Percentiles rank a stretch among this genome's conserved stretches.
phyloP scores from a whole-genome alignment of 2,888 invertebrate genomes.

The Beris chalybata region DNA sequence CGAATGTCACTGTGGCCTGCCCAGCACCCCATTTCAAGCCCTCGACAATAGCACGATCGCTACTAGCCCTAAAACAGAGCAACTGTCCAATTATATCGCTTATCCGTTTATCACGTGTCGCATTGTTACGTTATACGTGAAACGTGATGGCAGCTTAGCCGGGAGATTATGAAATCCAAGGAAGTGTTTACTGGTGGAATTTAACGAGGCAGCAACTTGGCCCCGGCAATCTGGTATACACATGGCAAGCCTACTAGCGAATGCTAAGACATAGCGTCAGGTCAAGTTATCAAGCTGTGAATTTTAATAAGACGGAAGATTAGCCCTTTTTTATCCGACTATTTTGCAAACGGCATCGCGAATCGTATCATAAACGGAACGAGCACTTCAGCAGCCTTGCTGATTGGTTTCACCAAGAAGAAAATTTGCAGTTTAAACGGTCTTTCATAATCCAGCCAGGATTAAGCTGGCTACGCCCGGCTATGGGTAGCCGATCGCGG shows the following conservation, averaged over 20 bases:
- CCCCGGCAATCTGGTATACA: background rate
- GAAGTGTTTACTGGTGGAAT: no score
- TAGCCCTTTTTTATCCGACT: background rate
- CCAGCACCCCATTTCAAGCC: no score
- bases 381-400: background rate
- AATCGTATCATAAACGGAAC: slow-evolving; percentile 10
- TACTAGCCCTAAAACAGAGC: no score
- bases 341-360: background rate
- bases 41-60: no score
- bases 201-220: background rate
- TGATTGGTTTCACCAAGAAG: slow-evolving; percentile 15
- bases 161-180: no score
- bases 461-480: background rate
- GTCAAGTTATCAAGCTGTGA: slow-evolving; percentile 14
- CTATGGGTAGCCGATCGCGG: no score
- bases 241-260: background rate
- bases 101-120: background rate
- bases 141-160: no score
- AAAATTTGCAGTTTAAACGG: slow-evolving; percentile 5
- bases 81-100: background rate
- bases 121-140: background rate
- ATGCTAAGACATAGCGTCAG: no score
- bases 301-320: slow-evolving; percentile 11
- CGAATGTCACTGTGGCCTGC: no score
- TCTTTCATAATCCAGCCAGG: slow-evolving; percentile 11